A percentile compares a stretch with the other conserved stretches of the same genome.
Conservation (phyloP, 2,888 invertebrate genomes). For the Rotaria socialis region DNA sequence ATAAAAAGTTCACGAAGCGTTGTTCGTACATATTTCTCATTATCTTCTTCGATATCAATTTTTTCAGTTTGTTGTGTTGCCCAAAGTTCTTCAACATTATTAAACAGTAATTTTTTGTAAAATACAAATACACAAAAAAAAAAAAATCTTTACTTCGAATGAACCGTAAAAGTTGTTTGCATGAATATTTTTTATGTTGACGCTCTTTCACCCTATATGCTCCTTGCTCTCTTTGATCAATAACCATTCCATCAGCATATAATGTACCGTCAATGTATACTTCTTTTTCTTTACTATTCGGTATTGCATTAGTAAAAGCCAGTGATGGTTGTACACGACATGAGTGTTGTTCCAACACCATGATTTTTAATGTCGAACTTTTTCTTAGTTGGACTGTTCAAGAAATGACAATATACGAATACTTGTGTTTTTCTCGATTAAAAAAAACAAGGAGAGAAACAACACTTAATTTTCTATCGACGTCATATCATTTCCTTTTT, state of each 20-base stretch:
- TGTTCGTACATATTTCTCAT: conserved; percentile 53
- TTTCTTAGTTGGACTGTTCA: background rate
- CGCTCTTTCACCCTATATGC: background rate
- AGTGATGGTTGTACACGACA: background rate
- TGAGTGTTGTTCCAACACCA: background rate
- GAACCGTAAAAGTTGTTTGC: background rate
- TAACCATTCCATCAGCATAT: background rate
- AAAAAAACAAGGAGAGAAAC: background rate
- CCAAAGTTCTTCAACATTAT: conserved; percentile 54
- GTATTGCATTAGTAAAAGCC: background rate
- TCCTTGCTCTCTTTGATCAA: background rate
- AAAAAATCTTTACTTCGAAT: background rate
- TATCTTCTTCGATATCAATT: conserved; percentile 56
- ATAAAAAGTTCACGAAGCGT: conserved; percentile 60
- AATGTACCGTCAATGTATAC: background rate
- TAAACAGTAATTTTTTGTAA: background rate
- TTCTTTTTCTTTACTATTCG: background rate
- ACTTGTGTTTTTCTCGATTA: background rate
- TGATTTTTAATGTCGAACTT: background rate
- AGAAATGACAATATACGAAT: background rate
- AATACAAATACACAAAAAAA: conserved; percentile 37
- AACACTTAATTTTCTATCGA: background rate
- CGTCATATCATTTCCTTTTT: background rate
- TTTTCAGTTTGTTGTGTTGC: conserved; percentile 59
- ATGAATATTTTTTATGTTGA: background rate